A percentile compares a stretch with the other conserved stretches of the same genome.
Evolutionary conservation across 2,888 invertebrate species (phyloP).

Genomic region (Drosophila gaucha): DNA sequence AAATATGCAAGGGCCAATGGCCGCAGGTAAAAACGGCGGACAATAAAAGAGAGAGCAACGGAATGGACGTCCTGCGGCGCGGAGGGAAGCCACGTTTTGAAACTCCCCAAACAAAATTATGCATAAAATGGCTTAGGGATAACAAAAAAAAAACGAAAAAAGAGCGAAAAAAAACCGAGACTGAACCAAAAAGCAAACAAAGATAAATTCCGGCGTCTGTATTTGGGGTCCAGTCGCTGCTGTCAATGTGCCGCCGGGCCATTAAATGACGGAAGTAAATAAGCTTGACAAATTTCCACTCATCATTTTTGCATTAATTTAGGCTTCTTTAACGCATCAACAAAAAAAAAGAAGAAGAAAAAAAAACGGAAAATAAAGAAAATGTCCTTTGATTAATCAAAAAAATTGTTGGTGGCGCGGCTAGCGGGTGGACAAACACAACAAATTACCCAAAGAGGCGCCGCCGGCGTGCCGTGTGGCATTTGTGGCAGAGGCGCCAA

Average conservation of each 20-base stretch:
- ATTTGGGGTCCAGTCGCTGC: constrained; percentile 46
- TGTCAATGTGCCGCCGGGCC: constrained; percentile 71
- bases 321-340: constrained; percentile 75
- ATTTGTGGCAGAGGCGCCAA: constrained; percentile 68
- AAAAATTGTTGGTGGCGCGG: constrained; percentile 61
- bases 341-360: constrained; percentile 22
- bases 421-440: constrained; percentile 60
- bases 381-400: constrained; percentile 81
- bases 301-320: constrained; percentile 84
- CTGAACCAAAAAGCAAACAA: constrained; percentile 60
- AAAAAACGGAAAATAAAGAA: constrained; percentile 46
- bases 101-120: constrained; percentile 57
- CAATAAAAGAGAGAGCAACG: constrained; percentile 38
- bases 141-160: constrained; percentile 13
- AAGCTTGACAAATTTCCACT: constrained; percentile 84
- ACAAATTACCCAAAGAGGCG: constrained; percentile 80
- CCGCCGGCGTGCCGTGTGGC: constrained; percentile 57
- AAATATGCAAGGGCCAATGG: constrained; percentile 74
- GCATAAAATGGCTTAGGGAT: constrained; percentile 64
- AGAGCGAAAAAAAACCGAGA: constrained; percentile 12
- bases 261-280: constrained; percentile 82
- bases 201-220: constrained; percentile 62
- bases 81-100: not conserved
- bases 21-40: constrained; percentile 65
- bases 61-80: constrained; percentile 18